These are phyloP conservation scores for Elymnias hypermnestra DNA, from an alignment of 1,140 invertebrate genomes.

Conservation along the genomic window DNA sequence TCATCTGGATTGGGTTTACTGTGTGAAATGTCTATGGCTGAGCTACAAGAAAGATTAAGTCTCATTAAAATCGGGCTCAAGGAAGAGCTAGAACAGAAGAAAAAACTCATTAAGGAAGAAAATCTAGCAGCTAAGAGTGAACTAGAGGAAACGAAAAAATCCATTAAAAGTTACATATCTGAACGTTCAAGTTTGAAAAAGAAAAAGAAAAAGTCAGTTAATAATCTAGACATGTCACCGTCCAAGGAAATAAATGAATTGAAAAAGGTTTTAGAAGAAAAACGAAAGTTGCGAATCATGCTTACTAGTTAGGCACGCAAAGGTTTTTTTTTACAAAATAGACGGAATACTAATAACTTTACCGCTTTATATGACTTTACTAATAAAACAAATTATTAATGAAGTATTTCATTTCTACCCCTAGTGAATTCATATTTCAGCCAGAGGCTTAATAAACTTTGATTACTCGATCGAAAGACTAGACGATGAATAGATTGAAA, in stretches of 20 bases:
- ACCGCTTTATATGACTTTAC: too few species aligned
- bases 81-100: constrained; percentile 71
- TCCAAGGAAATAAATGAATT: constrained; percentile 54
- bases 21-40: constrained; percentile 78
- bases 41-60: constrained; percentile 72
- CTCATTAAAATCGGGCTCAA: constrained; percentile 68
- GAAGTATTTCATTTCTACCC: too few species aligned
- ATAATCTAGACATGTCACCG: constrained; percentile 14
- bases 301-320: constrained; percentile 1
- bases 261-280: constrained; percentile 51
- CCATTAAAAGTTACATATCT: constrained; percentile 40
- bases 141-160: constrained; percentile 45
- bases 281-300: constrained; percentile 41
- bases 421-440: too few species aligned
- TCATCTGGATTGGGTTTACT: constrained; percentile 73
- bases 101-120: constrained; percentile 41
- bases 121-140: constrained; percentile 41
- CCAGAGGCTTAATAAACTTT: too few species aligned
- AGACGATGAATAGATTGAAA: too few species aligned
- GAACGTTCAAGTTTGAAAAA: constrained; percentile 38
- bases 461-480: too few species aligned
- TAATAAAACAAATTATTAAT: too few species aligned
- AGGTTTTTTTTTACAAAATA: not conserved
- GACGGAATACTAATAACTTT: too few species aligned
- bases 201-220: constrained; percentile 33